Conservation (phyloP, 2,888 invertebrate genomes). For the Stenodera caucasica region DNA sequence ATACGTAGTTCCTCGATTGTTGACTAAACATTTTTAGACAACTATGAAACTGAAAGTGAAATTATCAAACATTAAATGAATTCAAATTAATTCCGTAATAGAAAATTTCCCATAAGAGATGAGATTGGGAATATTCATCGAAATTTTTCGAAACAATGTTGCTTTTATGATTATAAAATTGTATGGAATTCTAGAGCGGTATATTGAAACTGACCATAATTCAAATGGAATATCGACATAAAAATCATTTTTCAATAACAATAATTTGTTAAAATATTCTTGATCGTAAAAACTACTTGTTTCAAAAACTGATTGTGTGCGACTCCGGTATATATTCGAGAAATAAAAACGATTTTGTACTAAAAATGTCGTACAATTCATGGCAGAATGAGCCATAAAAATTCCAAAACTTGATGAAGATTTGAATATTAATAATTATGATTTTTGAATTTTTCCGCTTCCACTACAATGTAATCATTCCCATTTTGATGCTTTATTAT, state of each 20-base stretch:
- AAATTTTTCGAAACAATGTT: not conserved
- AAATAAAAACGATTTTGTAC: too few species aligned
- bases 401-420: too few species aligned
- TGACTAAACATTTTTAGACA: conserved; percentile 1
- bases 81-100: not conserved
- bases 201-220: not conserved
- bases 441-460: too few species aligned
- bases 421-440: too few species aligned
- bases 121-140: not conserved
- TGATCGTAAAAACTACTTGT: not conserved
- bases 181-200: not conserved
- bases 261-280: not conserved
- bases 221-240: not conserved
- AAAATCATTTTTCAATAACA: not conserved
- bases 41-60: conserved; percentile 13
- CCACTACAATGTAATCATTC: too few species aligned
- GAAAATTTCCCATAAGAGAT: too few species aligned
- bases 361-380: too few species aligned
- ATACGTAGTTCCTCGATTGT: conserved; percentile 18
- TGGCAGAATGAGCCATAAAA: too few species aligned
- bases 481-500: too few species aligned
- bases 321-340: too few species aligned
- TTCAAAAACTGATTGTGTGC: not conserved
- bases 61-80: conserved; percentile 3
- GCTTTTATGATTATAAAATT: not conserved